Evolutionary conservation across 2,888 invertebrate genomes (phyloP).

Genomic region (Epistrophe grossulariae): DNA sequence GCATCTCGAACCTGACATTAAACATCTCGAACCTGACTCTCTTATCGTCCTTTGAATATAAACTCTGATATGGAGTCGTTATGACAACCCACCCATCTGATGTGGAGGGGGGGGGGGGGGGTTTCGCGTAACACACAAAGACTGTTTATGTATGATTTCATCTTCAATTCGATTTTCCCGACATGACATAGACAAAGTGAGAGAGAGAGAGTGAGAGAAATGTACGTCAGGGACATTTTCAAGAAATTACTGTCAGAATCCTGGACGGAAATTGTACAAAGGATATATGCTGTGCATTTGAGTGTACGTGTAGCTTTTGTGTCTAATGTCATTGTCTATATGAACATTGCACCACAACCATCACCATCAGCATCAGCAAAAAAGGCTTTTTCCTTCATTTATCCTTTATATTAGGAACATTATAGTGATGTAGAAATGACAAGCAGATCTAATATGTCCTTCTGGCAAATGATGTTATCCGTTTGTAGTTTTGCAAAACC

Average conservation of each 20-base stretch:
- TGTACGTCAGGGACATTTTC: constrained; percentile 40
- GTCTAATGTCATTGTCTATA: neutral
- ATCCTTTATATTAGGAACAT: neutral
- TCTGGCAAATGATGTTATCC: constrained; percentile 48
- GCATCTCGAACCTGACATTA: constrained; percentile 53
- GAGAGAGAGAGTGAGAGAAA: neutral
- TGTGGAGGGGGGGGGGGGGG: neutral
- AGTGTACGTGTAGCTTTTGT: neutral
- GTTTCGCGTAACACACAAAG: constrained; percentile 39
- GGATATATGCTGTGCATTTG: constrained; percentile 22
- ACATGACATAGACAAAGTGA: no score
- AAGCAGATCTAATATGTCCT: constrained; percentile 47
- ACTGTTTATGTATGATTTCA: constrained; percentile 6
- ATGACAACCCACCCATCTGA: neutral
- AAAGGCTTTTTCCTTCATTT: constrained; percentile 11
- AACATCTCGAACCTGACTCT: constrained; percentile 49
- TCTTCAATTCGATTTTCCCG: constrained; percentile 59
- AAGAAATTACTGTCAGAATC: constrained; percentile 63
- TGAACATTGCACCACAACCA: neutral
- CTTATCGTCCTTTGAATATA: constrained; percentile 26
- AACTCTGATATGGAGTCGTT: constrained; percentile 35
- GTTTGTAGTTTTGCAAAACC: constrained; percentile 37
- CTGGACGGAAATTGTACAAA: constrained; percentile 41
- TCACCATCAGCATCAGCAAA: neutral
- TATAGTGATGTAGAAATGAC: constrained; percentile 30